These are phyloP conservation scores for Penaeus indicus DNA, from an alignment of 1,140 invertebrate genomes.

Conservation along the genomic window DNA sequence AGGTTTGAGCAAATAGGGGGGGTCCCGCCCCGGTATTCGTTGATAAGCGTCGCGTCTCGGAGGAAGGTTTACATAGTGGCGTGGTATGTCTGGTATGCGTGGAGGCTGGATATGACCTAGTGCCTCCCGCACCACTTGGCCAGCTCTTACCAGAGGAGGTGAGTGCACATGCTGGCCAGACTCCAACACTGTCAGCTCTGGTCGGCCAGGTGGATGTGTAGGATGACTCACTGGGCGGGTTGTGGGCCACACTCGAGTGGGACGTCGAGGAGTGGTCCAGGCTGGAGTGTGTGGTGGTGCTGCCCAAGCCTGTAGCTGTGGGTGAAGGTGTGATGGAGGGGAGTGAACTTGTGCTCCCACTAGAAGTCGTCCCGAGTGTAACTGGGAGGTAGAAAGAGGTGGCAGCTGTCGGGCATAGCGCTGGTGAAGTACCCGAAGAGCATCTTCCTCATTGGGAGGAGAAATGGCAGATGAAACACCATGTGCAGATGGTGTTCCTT, in stretches of 20 bases:
- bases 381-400: slow-evolving; percentile 50
- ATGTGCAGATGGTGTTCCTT: slow-evolving; percentile 63
- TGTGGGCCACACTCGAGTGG: slow-evolving; percentile 52
- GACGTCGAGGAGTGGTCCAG: slow-evolving; percentile 55
- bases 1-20: slow-evolving; percentile 66
- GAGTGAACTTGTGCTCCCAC: slow-evolving; percentile 61
- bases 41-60: slow-evolving; percentile 63
- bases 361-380: slow-evolving; percentile 47
- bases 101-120: slow-evolving; percentile 64
- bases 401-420: slow-evolving; percentile 42
- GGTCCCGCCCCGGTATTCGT: slow-evolving; percentile 63
- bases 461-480: slow-evolving; percentile 48
- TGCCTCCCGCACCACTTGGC: slow-evolving; percentile 44
- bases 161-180: slow-evolving; percentile 66
- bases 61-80: slow-evolving; percentile 66
- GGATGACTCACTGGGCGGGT: slow-evolving; percentile 56
- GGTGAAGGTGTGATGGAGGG: slow-evolving; percentile 60
- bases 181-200: slow-evolving; percentile 62
- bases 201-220: slow-evolving; percentile 47
- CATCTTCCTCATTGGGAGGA: slow-evolving; percentile 40
- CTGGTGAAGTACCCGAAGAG: slow-evolving; percentile 30
- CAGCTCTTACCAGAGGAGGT: slow-evolving; percentile 44
- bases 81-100: slow-evolving; percentile 64
- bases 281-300: slow-evolving; percentile 40
- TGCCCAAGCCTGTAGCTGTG: slow-evolving; percentile 53